Evolutionary conservation across 1,140 invertebrate genomes (phyloP).

Genomic region (Holcopasites calliopsidis): DNA sequence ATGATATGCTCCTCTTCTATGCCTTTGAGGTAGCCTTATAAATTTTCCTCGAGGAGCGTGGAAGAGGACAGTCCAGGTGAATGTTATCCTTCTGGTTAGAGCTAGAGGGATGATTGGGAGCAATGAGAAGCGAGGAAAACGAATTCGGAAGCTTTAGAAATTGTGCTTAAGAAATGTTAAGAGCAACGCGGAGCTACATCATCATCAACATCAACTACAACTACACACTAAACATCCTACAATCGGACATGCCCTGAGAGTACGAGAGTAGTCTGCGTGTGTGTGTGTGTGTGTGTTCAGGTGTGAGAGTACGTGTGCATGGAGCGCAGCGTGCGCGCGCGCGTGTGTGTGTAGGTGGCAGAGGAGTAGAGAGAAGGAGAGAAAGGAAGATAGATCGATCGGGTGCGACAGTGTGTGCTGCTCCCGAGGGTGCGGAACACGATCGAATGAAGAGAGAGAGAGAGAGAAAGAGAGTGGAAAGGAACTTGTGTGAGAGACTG

Average conservation of each 20-base stretch:
- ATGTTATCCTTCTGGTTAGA: too few relatives aligned
- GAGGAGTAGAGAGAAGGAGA: conserved; percentile 6
- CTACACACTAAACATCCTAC: conserved; percentile 76
- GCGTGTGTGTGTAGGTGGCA: conserved; percentile 33
- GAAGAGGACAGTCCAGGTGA: background rate
- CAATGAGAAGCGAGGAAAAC: background rate
- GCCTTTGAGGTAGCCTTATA: background rate
- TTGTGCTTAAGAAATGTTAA: background rate
- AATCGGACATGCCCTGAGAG: conserved; percentile 80
- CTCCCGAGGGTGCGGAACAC: conserved; percentile 44
- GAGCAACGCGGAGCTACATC: conserved; percentile 30
- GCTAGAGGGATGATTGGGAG: too few relatives aligned
- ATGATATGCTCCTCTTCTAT: conserved; percentile 26
- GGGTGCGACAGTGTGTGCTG: conserved; percentile 42
- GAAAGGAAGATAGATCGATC: conserved; percentile 38
- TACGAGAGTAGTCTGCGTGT: conserved; percentile 77
- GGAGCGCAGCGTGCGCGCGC: conserved; percentile 35
- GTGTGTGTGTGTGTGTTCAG: conserved; percentile 61
- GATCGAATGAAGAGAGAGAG: conserved; percentile 30
- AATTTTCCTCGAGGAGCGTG: background rate
- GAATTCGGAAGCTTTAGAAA: too few relatives aligned
- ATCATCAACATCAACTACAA: conserved; percentile 55
- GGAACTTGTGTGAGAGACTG: conserved; percentile 27
- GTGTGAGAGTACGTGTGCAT: conserved; percentile 33
- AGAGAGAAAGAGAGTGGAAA: conserved; percentile 22